Conservation (phyloP, 2,113 vertebrate species). For the Mastomys natalensis region DNA sequence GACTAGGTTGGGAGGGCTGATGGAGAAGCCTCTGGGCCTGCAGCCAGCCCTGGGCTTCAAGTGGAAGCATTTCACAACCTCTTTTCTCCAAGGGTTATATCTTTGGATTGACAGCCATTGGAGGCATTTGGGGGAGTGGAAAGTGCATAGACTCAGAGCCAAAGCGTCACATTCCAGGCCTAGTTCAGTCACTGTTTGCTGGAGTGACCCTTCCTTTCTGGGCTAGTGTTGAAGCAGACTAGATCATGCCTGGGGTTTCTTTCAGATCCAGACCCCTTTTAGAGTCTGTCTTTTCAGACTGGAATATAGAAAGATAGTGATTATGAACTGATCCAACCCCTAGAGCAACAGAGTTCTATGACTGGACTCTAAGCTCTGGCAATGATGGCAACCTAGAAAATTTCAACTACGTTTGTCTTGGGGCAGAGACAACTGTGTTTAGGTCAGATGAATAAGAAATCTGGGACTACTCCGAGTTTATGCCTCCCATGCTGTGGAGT, state of each 20-base stretch:
- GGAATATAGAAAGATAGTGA: slow-evolving; percentile 17
- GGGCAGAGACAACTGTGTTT: slow-evolving; percentile 36
- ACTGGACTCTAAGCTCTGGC: slow-evolving; percentile 52
- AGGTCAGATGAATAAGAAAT: slow-evolving; percentile 69
- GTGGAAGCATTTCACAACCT: slow-evolving; percentile 70
- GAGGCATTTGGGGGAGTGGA: slow-evolving; percentile 36
- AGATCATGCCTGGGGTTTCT: neutral
- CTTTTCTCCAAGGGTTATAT: slow-evolving; percentile 55
- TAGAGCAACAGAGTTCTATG: neutral
- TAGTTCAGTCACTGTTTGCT: neutral
- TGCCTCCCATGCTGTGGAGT: neutral
- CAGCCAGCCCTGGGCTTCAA: slow-evolving; percentile 52
- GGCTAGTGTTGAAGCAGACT: neutral
- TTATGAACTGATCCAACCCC: slow-evolving; percentile 35
- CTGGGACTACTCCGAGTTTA: slow-evolving; percentile 4
- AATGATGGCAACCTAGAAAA: neutral
- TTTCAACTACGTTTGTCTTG: slow-evolving; percentile 67
- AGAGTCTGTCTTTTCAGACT: neutral
- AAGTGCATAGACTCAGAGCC: neutral
- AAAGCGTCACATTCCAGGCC: neutral
- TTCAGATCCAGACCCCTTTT: neutral
- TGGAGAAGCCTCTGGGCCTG: slow-evolving; percentile 36
- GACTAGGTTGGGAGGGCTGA: slow-evolving; percentile 40
- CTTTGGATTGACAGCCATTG: slow-evolving; percentile 29
- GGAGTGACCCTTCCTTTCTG: neutral